Percentiles rank a stretch among this genome's conserved stretches.
These are phyloP conservation scores for Pongo pygmaeus DNA, from an alignment of 2,113 vertebrate genomes.

Conservation along the genomic window DNA sequence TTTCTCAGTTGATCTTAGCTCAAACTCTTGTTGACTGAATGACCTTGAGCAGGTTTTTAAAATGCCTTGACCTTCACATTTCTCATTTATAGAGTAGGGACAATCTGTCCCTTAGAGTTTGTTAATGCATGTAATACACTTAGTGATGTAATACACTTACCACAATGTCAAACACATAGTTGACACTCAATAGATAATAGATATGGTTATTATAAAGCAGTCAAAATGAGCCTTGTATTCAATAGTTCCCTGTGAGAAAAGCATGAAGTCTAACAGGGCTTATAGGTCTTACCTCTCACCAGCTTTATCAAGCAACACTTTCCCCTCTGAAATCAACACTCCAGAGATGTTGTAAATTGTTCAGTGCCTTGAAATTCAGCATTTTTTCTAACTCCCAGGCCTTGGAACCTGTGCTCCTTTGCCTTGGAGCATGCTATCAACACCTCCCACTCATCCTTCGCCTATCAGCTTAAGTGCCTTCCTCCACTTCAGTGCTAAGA, in stretches of 20 bases:
- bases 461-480: too few species aligned
- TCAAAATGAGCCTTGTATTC: neutral
- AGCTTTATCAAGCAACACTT: neutral
- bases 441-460: accelerated
- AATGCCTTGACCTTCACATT: neutral
- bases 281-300: neutral
- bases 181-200: neutral
- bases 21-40: neutral
- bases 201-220: too few species aligned
- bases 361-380: neutral
- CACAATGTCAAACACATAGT: neutral
- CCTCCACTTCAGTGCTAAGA: accelerated
- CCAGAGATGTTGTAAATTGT: neutral
- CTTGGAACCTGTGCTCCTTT: too few species aligned
- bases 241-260: neutral
- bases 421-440: neutral
- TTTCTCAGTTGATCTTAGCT: neutral
- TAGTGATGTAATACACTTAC: neutral
- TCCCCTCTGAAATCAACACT: neutral
- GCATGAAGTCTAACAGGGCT: neutral
- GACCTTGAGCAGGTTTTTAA: neutral
- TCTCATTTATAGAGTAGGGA: neutral
- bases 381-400: neutral
- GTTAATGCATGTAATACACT: neutral
- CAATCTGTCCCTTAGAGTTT: neutral